Conservation (phyloP, 2,113 vertebrate genomes). For the Enhydra lutris region DNA sequence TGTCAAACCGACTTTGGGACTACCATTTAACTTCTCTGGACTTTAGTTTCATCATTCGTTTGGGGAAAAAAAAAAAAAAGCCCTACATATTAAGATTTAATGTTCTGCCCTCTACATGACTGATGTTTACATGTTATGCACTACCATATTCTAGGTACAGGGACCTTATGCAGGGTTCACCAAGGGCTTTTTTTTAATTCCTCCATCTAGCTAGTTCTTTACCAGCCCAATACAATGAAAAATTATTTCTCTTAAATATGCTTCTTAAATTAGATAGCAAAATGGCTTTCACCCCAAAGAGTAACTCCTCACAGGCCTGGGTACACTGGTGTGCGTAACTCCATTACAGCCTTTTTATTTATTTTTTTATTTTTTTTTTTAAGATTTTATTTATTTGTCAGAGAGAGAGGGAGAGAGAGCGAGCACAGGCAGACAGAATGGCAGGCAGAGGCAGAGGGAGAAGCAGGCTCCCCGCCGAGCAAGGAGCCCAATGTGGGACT, state of each 20-base stretch:
- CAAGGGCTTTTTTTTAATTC: not conserved
- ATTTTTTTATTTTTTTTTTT: no score
- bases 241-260: constrained; percentile 24
- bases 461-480: no score
- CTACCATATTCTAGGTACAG: not conserved
- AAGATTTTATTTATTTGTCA: no score
- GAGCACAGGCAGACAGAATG: no score
- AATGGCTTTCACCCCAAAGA: not conserved
- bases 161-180: not conserved
- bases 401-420: no score
- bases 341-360: not conserved
- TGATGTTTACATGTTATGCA: not conserved
- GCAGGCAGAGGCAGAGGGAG: no score
- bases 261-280: constrained; percentile 5
- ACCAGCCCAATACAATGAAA: not conserved
- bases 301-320: not conserved
- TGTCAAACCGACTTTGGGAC: not conserved
- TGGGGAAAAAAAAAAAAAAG: not conserved
- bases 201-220: not conserved
- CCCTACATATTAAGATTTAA: not conserved
- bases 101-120: not conserved
- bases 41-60: not conserved
- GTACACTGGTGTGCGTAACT: not conserved
- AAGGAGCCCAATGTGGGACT: no score
- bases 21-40: not conserved